A percentile compares a stretch with the other conserved stretches of the same genome.
Evolutionary conservation across 1,140 invertebrate species (phyloP).

Genomic region (Coptotermes formosanus): DNA sequence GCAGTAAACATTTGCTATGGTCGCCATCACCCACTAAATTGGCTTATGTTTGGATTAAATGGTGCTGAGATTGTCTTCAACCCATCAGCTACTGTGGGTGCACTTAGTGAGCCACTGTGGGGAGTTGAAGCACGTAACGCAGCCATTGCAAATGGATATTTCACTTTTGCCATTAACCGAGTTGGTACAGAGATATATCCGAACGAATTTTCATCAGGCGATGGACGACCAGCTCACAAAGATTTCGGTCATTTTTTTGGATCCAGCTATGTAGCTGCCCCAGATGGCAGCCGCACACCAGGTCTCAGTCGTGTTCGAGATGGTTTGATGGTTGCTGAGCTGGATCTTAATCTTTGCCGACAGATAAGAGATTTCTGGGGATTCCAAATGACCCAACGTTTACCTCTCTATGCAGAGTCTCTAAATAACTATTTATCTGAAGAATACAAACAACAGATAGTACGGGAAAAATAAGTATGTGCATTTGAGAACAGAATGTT

Average conservation of each 20-base stretch:
- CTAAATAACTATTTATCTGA: neutral
- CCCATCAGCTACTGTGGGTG: slow-evolving; percentile 89
- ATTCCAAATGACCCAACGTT: slow-evolving; percentile 63
- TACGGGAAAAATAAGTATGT: neutral
- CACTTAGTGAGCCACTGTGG: slow-evolving; percentile 92
- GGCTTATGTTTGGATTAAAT: slow-evolving; percentile 96
- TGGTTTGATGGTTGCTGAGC: slow-evolving; percentile 86
- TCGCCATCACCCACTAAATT: slow-evolving; percentile 96
- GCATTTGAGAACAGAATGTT: too few species aligned
- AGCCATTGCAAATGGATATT: slow-evolving; percentile 96
- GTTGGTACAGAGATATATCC: slow-evolving; percentile 90
- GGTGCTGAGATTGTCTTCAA: slow-evolving; percentile 99
- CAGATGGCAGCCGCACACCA: slow-evolving; percentile 89
- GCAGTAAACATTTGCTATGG: slow-evolving; percentile 98
- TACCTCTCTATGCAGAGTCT: neutral
- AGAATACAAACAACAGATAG: neutral
- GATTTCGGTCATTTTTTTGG: slow-evolving; percentile 98
- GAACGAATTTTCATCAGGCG: slow-evolving; percentile 91
- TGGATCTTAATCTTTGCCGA: slow-evolving; percentile 94
- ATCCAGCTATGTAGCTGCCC: slow-evolving; percentile 90
- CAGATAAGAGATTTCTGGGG: slow-evolving; percentile 95
- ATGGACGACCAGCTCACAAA: slow-evolving; percentile 87
- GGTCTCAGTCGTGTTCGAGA: slow-evolving; percentile 82
- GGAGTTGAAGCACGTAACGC: slow-evolving; percentile 94
- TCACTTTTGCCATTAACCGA: slow-evolving; percentile 92